These are phyloP conservation scores for Luperina nickerlii DNA, from an alignment of 2,888 invertebrate genomes.

Conservation along the genomic window DNA sequence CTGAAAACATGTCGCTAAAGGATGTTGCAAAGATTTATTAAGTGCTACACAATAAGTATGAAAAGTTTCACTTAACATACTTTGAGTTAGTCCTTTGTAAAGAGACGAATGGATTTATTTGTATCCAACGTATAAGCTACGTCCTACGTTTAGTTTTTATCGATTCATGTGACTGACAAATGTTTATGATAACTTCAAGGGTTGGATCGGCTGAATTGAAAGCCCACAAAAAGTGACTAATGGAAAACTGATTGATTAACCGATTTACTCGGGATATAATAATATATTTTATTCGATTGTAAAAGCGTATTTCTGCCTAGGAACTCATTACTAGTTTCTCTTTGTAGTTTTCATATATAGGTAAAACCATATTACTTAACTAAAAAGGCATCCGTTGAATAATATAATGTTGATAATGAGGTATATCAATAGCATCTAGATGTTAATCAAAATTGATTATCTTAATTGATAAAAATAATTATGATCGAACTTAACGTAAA, in stretches of 20 bases:
- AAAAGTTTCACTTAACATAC: constrained; percentile 8
- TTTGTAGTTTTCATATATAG: neutral
- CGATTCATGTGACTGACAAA: constrained; percentile 6
- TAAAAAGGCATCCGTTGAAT: too few species aligned
- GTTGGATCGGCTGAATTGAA: neutral
- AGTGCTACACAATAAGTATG: constrained; percentile 4
- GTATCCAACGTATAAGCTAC: neutral
- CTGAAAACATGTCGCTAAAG: constrained; percentile 13
- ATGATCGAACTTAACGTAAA: too few species aligned
- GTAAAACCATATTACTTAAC: neutral
- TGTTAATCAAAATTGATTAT: neutral
- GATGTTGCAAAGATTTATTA: constrained; percentile 26
- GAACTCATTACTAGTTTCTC: neutral
- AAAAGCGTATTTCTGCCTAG: neutral
- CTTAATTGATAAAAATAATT: neutral
- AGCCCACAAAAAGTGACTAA: neutral
- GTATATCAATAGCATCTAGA: neutral
- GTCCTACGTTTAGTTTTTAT: constrained; percentile 13
- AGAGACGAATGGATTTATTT: constrained; percentile 18
- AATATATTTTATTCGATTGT: neutral
- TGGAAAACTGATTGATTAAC: neutral
- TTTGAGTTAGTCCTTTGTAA: constrained; percentile 12
- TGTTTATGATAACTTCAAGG: constrained; percentile 18
- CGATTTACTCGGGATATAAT: neutral
- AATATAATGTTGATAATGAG: neutral